phyloP scores from a whole-genome alignment of 1,140 invertebrate genomes.

The Drosophila parvula region DNA sequence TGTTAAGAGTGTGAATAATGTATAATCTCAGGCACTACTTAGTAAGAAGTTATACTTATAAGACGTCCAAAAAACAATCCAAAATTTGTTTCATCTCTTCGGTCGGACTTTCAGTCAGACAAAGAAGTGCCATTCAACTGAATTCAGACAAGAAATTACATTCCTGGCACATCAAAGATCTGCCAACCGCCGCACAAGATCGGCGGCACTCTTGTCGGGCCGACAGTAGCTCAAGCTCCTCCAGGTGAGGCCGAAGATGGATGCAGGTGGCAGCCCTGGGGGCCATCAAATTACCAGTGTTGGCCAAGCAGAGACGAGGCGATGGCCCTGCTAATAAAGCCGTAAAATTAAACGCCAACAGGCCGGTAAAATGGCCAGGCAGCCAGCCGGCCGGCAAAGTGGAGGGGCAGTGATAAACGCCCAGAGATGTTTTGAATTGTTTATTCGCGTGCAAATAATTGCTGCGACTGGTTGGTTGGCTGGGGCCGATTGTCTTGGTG shows the following conservation, averaged over 20 bases:
- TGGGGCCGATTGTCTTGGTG: conserved; percentile 36
- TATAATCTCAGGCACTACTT: background rate
- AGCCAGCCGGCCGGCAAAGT: conserved; percentile 1
- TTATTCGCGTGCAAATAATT: conserved; percentile 80
- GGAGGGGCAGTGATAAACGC: conserved; percentile 71
- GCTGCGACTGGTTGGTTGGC: conserved; percentile 26
- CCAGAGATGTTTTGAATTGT: conserved; percentile 74
- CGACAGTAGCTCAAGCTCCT: conserved; percentile 42
- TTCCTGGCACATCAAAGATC: conserved; percentile 26
- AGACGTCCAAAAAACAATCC: background rate
- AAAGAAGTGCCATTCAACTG: conserved; percentile 15
- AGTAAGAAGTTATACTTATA: background rate
- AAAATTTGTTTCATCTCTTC: background rate
- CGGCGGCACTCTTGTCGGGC: background rate
- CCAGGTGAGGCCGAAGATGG: conserved; percentile 6
- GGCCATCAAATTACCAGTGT: conserved; percentile 70
- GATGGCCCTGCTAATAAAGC: conserved; percentile 71
- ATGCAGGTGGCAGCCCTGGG: conserved; percentile 60
- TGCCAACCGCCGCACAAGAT: conserved; percentile 13
- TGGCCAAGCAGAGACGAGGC: conserved; percentile 10
- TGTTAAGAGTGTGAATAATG: background rate
- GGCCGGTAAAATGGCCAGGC: conserved; percentile 36
- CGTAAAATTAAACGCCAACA: conserved; percentile 79
- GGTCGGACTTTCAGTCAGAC: no score
- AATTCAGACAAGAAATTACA: conserved; percentile 24